A percentile compares a stretch with the other conserved stretches of the same genome.
Evolutionary conservation across 2,113 vertebrate genomes (phyloP).

Genomic region (Rhinolophus sinicus): DNA sequence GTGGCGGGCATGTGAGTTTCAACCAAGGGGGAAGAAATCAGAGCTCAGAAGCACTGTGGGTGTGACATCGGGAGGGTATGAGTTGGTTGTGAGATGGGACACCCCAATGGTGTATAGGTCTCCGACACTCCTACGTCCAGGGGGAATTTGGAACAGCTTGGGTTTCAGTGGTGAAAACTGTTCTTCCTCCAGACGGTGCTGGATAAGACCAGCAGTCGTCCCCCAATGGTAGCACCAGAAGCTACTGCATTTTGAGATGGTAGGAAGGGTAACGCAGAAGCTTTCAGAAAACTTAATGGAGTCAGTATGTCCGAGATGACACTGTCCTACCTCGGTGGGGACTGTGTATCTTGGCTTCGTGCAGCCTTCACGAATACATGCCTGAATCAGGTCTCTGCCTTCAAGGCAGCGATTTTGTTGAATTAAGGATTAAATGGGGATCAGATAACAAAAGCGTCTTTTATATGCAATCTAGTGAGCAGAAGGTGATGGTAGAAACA

Average conservation of each 20-base stretch:
- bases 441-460: not conserved
- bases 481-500: not conserved
- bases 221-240: not conserved
- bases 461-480: not conserved
- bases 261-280: not conserved
- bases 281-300: not conserved
- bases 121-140: not conserved
- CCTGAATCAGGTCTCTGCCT: not conserved
- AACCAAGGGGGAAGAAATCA: fast-evolving
- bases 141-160: not conserved
- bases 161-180: not conserved
- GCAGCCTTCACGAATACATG: not conserved
- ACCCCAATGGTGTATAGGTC: not conserved
- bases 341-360: not conserved
- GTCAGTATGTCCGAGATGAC: not conserved
- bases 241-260: fast-evolving
- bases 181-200: not conserved
- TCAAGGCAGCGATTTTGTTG: not conserved
- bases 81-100: not conserved
- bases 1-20: not conserved
- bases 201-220: too few relatives aligned
- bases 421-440: not conserved
- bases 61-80: not conserved
- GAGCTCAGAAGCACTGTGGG: not conserved
- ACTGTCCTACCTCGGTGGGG: not conserved